Percentiles rank a stretch among this genome's conserved stretches.
phyloP scores from a whole-genome alignment of 2,797 vertebrate genomes.

The Scolopax rusticola region DNA sequence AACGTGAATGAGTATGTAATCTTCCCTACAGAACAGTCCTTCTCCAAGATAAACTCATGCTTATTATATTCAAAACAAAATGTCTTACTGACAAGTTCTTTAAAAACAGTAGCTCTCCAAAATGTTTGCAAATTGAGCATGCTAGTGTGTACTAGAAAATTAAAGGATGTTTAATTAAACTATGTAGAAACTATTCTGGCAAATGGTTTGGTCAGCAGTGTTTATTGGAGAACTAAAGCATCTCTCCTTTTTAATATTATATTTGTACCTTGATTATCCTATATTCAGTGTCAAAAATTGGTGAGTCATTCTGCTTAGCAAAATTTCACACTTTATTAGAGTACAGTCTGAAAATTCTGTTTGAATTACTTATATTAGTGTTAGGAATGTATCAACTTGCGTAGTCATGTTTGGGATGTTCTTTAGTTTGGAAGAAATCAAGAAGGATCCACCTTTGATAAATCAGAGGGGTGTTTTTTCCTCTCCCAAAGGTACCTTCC shows the following conservation, averaged over 20 bases:
- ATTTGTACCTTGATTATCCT: neutral
- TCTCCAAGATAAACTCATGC: neutral
- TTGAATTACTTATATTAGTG: neutral
- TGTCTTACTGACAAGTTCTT: neutral
- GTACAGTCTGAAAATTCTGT: too few relatives aligned
- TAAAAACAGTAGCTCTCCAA: neutral
- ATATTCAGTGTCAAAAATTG: neutral
- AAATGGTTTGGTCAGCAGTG: neutral
- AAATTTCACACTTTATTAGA: neutral
- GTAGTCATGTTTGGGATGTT: neutral
- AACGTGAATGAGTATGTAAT: neutral
- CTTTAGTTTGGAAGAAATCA: neutral
- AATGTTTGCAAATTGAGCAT: neutral
- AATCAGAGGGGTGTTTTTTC: slow-evolving; percentile 60
- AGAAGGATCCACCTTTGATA: slow-evolving; percentile 34
- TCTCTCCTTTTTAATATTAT: neutral
- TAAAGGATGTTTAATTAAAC: neutral
- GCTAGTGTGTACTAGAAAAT: neutral
- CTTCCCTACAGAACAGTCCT: neutral
- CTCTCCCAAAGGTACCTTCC: slow-evolving; percentile 90
- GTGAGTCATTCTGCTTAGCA: neutral
- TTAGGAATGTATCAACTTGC: neutral
- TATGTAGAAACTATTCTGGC: neutral
- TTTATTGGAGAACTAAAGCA: neutral
- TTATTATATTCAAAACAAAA: neutral